Evolutionary conservation across 2,888 invertebrate species (phyloP), one percentile per base, ranked within the genome.

Genomic region (Acrobasis repandana): DNA sequence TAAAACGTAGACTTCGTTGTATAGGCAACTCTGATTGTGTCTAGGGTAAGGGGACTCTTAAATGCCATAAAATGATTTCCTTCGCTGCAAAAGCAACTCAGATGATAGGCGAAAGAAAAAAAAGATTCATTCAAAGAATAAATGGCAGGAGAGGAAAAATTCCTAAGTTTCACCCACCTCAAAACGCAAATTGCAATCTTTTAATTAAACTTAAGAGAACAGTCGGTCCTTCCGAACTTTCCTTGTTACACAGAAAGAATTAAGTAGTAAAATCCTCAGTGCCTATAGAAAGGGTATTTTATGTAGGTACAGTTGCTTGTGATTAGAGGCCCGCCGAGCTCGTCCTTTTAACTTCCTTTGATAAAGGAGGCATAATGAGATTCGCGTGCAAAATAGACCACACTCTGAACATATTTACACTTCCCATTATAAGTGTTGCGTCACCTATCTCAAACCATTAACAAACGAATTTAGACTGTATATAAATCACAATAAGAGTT

Each of bases 161-260:
- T 48, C 57, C 11, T 38, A 57, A 51, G 49, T 61, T 60, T 15
- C 52, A 49, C 50, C 46, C 61, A 66, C 62, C 63, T 62, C 65
- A 66, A 60, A 67, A 71, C 65, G 67, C 63, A 71, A 72, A 73
- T 69, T 71, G 66, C 68, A 70, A 66, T 67, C 59, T 68, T 74
- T 72, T 77, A 72, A 76, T 77, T 77, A 71, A 72, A 75, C 67
- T 72, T 67, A 58, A 65, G 59, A 63, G 58, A 65, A 67, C 71
- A 70, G 63, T 63, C 69, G 61, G 65, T 61, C 68, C 67, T 61
- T 64, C 33, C 36, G 54, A 65, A 77, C 69, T 77, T 74, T 75
- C 66, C 71, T 76, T 75, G 72, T 76, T 73, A 70, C 65, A 63
- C 60, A 61, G 62, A 68, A 72, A 70, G 69, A 75, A 73, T 71